These are phyloP conservation scores for Cynoglossus semilaevis DNA, from an alignment of 2,113 vertebrate species.

Conservation along the genomic window DNA sequence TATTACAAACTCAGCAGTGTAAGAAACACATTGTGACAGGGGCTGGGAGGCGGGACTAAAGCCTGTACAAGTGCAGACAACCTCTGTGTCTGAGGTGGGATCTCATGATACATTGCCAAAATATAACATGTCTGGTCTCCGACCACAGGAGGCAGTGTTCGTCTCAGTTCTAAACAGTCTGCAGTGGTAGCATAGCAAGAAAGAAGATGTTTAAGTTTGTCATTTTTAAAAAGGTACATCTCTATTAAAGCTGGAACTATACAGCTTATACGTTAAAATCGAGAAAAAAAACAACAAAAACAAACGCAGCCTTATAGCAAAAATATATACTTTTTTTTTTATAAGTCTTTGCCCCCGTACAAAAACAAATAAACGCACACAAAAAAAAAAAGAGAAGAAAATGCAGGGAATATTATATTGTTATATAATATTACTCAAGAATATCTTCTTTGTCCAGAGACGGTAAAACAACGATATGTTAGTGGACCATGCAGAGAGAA, in stretches of 20 bases:
- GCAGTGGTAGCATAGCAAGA: conserved; percentile 48
- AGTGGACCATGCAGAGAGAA: conserved; percentile 72
- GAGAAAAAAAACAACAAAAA: too few relatives aligned
- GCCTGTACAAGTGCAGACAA: conserved; percentile 72
- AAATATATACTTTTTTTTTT: conserved; percentile 80
- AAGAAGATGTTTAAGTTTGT: conserved; percentile 17
- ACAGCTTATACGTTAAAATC: conserved; percentile 74
- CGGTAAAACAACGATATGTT: conserved; percentile 69
- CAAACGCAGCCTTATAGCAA: conserved; percentile 78
- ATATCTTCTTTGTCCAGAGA: conserved; percentile 69
- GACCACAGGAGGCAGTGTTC: conserved; percentile 16
- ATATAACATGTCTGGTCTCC: conserved; percentile 20
- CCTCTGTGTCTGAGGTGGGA: conserved; percentile 15
- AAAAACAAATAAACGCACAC: conserved; percentile 49
- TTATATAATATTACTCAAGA: conserved; percentile 9
- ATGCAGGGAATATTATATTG: conserved; percentile 64
- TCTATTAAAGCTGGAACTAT: conserved; percentile 66
- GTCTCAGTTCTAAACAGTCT: conserved; percentile 43
- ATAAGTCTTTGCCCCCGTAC: conserved; percentile 51
- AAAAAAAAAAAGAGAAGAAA: conserved; percentile 31
- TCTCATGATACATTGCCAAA: conserved; percentile 22
- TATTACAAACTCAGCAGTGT: conserved; percentile 89
- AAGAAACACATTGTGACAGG: conserved; percentile 78
- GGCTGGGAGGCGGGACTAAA: conserved; percentile 19
- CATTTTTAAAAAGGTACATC: conserved; percentile 55